Conservation (phyloP, 2,113 vertebrate species). For the Halcyon malimbica region DNA sequence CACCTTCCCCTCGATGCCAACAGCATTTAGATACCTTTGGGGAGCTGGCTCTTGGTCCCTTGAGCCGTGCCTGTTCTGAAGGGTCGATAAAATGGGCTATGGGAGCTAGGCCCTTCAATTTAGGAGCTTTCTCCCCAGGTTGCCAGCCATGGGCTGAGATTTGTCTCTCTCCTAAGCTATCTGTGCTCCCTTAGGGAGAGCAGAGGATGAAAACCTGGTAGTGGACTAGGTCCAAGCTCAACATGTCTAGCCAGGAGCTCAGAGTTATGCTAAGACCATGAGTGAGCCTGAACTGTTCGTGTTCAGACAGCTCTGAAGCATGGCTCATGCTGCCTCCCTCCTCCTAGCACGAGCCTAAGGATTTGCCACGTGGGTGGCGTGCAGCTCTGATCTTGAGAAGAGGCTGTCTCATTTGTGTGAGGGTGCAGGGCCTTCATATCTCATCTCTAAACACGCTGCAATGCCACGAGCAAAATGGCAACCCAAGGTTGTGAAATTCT, state of each 20-base stretch:
- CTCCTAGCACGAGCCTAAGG: background rate
- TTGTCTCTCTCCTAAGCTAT: background rate
- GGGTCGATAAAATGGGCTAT: background rate
- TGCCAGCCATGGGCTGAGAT: background rate
- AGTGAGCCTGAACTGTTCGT: background rate
- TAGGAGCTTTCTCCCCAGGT: background rate
- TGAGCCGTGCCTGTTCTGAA: background rate
- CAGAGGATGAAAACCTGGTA: background rate
- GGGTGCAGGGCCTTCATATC: background rate
- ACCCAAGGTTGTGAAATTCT: background rate
- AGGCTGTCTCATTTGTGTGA: background rate
- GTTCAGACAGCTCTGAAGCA: background rate
- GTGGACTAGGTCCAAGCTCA: background rate
- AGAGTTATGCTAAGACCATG: background rate
- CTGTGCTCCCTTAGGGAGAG: background rate
- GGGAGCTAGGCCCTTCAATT: background rate
- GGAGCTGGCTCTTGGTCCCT: background rate
- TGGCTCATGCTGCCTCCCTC: slow-evolving; percentile 9
- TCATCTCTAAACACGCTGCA: background rate
- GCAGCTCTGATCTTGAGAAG: background rate
- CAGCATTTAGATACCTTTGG: background rate
- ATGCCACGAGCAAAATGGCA: background rate
- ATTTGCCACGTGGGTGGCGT: background rate
- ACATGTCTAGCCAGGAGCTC: background rate
- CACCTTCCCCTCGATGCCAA: background rate